Evolutionary conservation across 2,113 vertebrate species (phyloP).

Genomic region (Gobius niger): DNA sequence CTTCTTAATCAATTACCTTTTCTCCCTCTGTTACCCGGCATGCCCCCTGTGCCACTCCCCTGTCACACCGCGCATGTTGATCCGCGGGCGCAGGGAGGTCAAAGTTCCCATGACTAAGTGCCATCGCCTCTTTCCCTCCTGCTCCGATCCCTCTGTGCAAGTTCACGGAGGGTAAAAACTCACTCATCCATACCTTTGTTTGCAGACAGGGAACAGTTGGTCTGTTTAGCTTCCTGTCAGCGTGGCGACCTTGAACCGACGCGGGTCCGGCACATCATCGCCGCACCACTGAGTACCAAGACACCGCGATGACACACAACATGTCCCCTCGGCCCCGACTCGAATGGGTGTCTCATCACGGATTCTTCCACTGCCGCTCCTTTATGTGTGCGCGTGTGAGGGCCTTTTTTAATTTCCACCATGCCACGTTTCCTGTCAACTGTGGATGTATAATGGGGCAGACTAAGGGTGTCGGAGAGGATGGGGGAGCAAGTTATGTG

Average conservation of each 20-base stretch:
- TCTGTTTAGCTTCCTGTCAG: constrained; percentile 72
- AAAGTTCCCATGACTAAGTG: constrained; percentile 48
- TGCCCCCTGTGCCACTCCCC: neutral
- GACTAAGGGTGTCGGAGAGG: no score
- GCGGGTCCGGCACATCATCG: constrained; percentile 68
- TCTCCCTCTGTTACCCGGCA: neutral
- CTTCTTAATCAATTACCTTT: neutral
- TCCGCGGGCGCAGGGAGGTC: constrained; percentile 29
- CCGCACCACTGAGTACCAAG: constrained; percentile 66
- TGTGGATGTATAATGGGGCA: no score
- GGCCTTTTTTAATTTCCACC: no score
- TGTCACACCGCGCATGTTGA: constrained; percentile 14
- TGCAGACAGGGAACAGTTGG: constrained; percentile 71
- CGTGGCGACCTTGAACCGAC: constrained; percentile 71
- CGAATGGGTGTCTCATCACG: constrained; percentile 53
- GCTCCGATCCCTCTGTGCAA: constrained; percentile 32
- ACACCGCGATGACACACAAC: constrained; percentile 72
- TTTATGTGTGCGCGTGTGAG: constrained; percentile 35
- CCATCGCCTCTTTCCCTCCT: constrained; percentile 32
- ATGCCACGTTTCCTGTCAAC: no score
- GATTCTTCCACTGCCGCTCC: constrained; percentile 61
- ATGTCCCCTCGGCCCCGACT: constrained; percentile 63
- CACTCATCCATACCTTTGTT: constrained; percentile 72
- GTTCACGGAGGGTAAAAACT: constrained; percentile 14
- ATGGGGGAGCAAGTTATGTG: no score